Evolutionary conservation across 2,888 invertebrate genomes (phyloP).

Genomic region (Hirtodrosophila trivittata): DNA sequence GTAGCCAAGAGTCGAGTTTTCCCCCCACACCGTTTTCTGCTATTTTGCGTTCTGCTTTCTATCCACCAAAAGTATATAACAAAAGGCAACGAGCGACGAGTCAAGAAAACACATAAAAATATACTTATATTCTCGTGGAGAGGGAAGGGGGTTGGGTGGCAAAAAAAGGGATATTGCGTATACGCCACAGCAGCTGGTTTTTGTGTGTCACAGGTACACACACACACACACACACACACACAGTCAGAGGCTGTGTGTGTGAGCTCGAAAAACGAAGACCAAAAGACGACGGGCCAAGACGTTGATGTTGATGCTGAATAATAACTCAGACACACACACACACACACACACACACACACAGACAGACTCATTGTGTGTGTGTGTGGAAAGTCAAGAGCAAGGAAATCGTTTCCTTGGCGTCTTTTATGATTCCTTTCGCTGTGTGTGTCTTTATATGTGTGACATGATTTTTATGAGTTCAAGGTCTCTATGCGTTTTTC

Average conservation of each 20-base stretch:
- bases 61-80: slow-evolving; percentile 27
- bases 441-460: slow-evolving; percentile 45
- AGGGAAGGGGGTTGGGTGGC: neutral
- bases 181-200: slow-evolving; percentile 44
- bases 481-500: slow-evolving; percentile 76
- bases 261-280: slow-evolving; percentile 9
- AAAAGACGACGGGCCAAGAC: slow-evolving; percentile 57
- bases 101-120: slow-evolving; percentile 63
- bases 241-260: neutral
- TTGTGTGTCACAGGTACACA: slow-evolving; percentile 58
- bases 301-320: slow-evolving; percentile 58
- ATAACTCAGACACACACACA: slow-evolving; percentile 61
- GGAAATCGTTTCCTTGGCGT: slow-evolving; percentile 74
- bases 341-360: slow-evolving; percentile 16
- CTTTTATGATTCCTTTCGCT: slow-evolving; percentile 58
- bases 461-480: slow-evolving; percentile 82
- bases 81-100: slow-evolving; percentile 40
- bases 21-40: neutral
- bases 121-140: slow-evolving; percentile 46
- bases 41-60: neutral
- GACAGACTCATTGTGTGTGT: slow-evolving; percentile 13
- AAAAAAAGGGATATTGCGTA: slow-evolving; percentile 64
- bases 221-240: slow-evolving; percentile 25
- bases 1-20: slow-evolving; percentile 24
- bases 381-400: slow-evolving; percentile 60